Evolutionary conservation across 1,140 invertebrate genomes (phyloP).

Genomic region (Ostrea denselamellosa): DNA sequence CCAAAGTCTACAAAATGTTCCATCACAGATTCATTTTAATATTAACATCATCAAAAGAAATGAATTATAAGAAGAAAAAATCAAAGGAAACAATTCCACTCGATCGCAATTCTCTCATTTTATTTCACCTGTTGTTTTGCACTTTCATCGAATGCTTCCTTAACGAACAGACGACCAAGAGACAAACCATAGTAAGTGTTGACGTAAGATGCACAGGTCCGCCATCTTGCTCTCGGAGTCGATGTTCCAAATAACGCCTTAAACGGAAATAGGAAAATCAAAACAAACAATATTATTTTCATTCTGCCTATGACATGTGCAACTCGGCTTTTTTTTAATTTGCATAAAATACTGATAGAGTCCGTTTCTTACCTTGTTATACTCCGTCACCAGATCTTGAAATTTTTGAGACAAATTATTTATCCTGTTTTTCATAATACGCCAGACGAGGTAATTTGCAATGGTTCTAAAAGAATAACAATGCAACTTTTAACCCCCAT

Average conservation of each 20-base stretch:
- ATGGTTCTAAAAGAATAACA: constrained; percentile 78
- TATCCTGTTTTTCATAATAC: constrained; percentile 90
- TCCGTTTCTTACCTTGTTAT: constrained; percentile 82
- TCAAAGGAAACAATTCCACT: not conserved
- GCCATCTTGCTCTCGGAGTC: constrained; percentile 87
- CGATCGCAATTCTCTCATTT: not conserved
- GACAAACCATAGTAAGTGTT: constrained; percentile 93
- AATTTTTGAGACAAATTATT: constrained; percentile 91
- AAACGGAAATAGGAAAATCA: not conserved
- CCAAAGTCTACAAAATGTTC: constrained; percentile 84
- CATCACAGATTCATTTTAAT: not conserved
- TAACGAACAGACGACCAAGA: constrained; percentile 94
- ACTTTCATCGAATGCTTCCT: constrained; percentile 89
- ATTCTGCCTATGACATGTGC: no score
- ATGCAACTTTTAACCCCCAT: not conserved
- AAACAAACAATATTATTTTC: no score
- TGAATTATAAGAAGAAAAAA: not conserved
- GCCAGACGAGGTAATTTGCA: constrained; percentile 90
- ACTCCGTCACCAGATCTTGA: constrained; percentile 86
- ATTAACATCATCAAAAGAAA: not conserved
- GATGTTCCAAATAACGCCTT: constrained; percentile 85
- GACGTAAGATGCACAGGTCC: constrained; percentile 88
- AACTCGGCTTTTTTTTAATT: no score
- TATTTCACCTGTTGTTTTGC: constrained; percentile 84
- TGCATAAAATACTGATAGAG: not conserved